Conservation (phyloP, 92 coral and sea anemone species). For the Epizoanthus fatuus region DNA sequence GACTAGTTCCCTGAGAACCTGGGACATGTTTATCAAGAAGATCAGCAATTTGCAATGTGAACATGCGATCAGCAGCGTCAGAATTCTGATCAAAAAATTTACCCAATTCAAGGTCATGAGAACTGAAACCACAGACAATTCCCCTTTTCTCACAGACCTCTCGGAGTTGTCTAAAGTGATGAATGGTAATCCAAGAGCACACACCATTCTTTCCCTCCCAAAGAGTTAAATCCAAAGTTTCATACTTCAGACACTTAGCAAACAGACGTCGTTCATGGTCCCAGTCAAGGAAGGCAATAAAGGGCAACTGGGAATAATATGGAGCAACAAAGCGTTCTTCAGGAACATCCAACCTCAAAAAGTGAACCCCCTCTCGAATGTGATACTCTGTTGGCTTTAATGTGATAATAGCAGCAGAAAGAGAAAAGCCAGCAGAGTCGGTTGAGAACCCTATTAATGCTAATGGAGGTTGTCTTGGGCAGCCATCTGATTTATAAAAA, state of each 20-base stretch:
- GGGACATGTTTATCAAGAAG: conserved; percentile 22
- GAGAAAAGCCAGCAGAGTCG: conserved; percentile 71
- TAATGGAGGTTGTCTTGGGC: conserved; percentile 46
- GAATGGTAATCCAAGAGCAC: conserved; percentile 26
- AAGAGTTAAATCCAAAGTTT: conserved; percentile 31
- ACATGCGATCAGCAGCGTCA: conserved; percentile 54
- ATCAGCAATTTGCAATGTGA: conserved; percentile 25
- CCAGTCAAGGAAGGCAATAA: conserved; percentile 47
- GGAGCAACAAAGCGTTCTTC: conserved; percentile 51
- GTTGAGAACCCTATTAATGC: conserved; percentile 61
- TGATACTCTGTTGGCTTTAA: conserved; percentile 50
- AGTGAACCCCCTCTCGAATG: conserved; percentile 39
- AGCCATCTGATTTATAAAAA: conserved; percentile 10
- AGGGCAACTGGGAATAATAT: conserved; percentile 37
- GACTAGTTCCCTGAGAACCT: conserved; percentile 29
- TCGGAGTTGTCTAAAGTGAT: conserved; percentile 26
- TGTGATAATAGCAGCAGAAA: conserved; percentile 63
- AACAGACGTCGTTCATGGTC: conserved; percentile 52
- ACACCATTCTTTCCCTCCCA: conserved; percentile 8
- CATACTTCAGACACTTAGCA: conserved; percentile 48
- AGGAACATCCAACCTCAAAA: conserved; percentile 37
- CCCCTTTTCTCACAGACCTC: conserved; percentile 21
- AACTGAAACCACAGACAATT: conserved; percentile 38
- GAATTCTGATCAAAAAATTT: conserved; percentile 55
- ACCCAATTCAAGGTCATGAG: conserved; percentile 42